phyloP scores from a whole-genome alignment of 2,797 vertebrate genomes.

The Menidia menidia region DNA sequence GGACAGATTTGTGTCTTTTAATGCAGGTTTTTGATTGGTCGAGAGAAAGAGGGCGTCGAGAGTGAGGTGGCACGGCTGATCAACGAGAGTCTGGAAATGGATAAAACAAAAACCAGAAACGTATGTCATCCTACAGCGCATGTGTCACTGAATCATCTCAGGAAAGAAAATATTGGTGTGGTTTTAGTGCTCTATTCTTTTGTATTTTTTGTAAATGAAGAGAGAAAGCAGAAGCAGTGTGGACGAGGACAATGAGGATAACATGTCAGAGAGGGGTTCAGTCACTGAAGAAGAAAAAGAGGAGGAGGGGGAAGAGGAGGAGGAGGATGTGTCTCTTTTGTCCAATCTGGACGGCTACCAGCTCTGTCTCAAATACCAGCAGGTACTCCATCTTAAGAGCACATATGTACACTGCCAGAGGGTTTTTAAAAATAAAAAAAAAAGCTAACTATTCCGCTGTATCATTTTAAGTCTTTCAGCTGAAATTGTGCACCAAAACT shows the following conservation, averaged over 20 bases:
- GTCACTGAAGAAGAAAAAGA: slow-evolving; percentile 56
- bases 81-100: slow-evolving; percentile 91
- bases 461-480: not conserved
- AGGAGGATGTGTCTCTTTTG: slow-evolving; percentile 60
- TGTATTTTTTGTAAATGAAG: slow-evolving; percentile 21
- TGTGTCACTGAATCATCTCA: not conserved
- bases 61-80: slow-evolving; percentile 93
- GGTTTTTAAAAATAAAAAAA: not conserved
- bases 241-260: slow-evolving; percentile 34
- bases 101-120: slow-evolving; percentile 68
- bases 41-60: slow-evolving; percentile 90
- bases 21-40: slow-evolving; percentile 90
- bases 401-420: not conserved
- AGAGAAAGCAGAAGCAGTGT: slow-evolving; percentile 13
- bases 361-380: slow-evolving; percentile 77
- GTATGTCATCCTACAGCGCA: slow-evolving; percentile 63
- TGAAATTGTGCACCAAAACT: not conserved
- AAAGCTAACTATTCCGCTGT: not conserved
- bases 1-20: slow-evolving; percentile 5
- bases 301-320: slow-evolving; percentile 32
- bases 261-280: slow-evolving; percentile 37
- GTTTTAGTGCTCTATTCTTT: not conserved
- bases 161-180: not conserved
- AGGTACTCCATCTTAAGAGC: slow-evolving; percentile 53
- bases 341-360: slow-evolving; percentile 65